A percentile compares a stretch with the other conserved stretches of the same genome.
phyloP scores from a whole-genome alignment of 2,888 invertebrate species.

The Portevinia maculata region DNA sequence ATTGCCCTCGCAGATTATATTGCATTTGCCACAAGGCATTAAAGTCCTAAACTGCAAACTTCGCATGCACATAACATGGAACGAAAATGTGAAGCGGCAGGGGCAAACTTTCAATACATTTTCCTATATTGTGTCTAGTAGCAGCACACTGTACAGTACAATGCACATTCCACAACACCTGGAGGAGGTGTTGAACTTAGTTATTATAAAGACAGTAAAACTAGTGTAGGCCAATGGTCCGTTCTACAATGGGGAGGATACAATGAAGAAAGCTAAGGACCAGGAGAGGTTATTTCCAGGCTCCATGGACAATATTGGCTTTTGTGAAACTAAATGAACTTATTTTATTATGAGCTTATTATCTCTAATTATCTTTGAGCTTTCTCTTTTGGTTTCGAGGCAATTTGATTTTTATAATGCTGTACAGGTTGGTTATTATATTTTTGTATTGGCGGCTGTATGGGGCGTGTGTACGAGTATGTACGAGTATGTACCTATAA shows the following conservation, averaged over 20 bases:
- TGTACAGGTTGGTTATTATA: not conserved
- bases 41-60: slow-evolving; percentile 44
- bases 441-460: not conserved
- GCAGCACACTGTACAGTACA: slow-evolving; percentile 25
- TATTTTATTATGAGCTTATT: slow-evolving; percentile 71
- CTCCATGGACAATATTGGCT: slow-evolving; percentile 71
- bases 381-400: slow-evolving; percentile 9
- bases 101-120: slow-evolving; percentile 46
- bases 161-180: slow-evolving; percentile 11
- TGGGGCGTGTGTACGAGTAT: no score
- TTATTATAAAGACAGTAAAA: slow-evolving; percentile 48
- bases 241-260: not conserved
- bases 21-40: slow-evolving; percentile 71
- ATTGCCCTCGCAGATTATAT: slow-evolving; percentile 67
- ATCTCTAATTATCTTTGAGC: slow-evolving; percentile 64
- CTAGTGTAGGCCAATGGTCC: slow-evolving; percentile 7
- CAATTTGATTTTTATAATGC: slow-evolving; percentile 26
- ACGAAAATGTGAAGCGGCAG: not conserved
- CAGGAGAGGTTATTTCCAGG: no score
- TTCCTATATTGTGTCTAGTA: not conserved
- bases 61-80: slow-evolving; percentile 34
- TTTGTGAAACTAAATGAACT: slow-evolving; percentile 68
- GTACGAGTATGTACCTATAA: not conserved
- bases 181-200: slow-evolving; percentile 53
- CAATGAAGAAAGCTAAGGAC: slow-evolving; percentile 13